Evolutionary conservation across 2,113 vertebrate genomes (phyloP).

Genomic region (Ivindomyrus marchei): DNA sequence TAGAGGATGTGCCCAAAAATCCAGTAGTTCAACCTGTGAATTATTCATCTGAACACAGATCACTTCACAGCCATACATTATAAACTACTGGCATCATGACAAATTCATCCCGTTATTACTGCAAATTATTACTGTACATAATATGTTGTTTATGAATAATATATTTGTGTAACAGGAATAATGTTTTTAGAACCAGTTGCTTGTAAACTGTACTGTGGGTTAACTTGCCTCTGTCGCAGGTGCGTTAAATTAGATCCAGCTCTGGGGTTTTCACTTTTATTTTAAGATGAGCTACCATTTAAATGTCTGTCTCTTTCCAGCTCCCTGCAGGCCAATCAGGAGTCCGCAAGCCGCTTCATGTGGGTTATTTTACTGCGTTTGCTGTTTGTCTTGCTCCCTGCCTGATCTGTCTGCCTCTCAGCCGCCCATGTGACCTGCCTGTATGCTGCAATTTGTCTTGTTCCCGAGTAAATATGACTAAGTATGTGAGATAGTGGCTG

Average conservation of each 20-base stretch:
- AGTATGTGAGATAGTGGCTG: not conserved
- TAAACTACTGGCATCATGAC: not conserved
- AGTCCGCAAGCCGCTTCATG: not conserved
- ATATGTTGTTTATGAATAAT: slow-evolving; percentile 33
- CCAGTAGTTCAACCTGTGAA: not conserved
- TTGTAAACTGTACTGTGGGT: not conserved
- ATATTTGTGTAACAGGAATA: slow-evolving; percentile 15
- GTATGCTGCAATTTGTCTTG: not conserved
- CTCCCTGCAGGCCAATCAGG: not conserved
- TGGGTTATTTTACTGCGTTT: not conserved
- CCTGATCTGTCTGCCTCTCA: not conserved
- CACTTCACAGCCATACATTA: not conserved
- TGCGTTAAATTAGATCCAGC: not conserved
- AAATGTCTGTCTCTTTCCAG: not conserved
- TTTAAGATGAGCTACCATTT: not conserved
- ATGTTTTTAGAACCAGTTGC: not conserved
- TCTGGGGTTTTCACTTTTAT: not conserved
- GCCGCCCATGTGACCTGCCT: not conserved
- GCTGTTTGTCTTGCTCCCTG: not conserved
- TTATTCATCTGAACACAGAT: not conserved
- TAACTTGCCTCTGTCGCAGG: not conserved
- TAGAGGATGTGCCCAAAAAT: not conserved
- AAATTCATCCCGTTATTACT: not conserved
- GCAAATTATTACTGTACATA: not conserved
- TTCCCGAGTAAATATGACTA: not conserved